These are phyloP conservation scores for Shargacucullia verbasci DNA, from an alignment of 2,888 invertebrate species.

Conservation along the genomic window DNA sequence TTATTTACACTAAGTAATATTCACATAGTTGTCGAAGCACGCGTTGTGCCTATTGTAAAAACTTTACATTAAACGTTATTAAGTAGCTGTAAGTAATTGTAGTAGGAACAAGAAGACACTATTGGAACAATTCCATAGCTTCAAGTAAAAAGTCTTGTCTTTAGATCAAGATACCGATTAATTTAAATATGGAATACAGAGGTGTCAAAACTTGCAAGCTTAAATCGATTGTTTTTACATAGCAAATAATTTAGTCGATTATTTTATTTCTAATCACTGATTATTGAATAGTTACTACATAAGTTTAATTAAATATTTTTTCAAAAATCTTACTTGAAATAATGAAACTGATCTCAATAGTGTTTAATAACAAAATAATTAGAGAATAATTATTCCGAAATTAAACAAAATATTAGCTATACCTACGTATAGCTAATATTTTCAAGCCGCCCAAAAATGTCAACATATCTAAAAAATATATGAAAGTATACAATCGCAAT, in stretches of 20 bases:
- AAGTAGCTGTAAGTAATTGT: conserved; percentile 50
- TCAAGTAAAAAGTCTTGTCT: conserved; percentile 21
- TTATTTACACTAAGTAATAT: conserved; percentile 86
- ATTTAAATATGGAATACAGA: conserved; percentile 15
- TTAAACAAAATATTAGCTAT: conserved; percentile 10
- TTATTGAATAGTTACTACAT: no score
- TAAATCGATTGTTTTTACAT: neutral
- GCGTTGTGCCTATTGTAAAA: conserved; percentile 40
- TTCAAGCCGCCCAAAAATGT: conserved; percentile 7
- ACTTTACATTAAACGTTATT: conserved; percentile 36
- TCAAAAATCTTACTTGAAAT: conserved; percentile 13
- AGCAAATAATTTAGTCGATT: conserved; percentile 8
- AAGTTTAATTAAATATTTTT: neutral
- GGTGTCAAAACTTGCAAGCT: conserved; percentile 1
- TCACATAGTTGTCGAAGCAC: conserved; percentile 69
- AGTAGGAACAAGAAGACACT: conserved; percentile 62
- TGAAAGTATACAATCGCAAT: conserved; percentile 25
- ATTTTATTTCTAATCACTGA: no score
- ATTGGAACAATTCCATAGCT: conserved; percentile 32
- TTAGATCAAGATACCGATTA: conserved; percentile 1
- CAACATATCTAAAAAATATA: no score
- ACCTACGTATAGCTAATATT: conserved; percentile 12
- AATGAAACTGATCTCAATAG: conserved; percentile 22
- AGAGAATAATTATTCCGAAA: conserved; percentile 3
- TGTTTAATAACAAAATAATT: conserved; percentile 27